Evolutionary conservation across 2,113 vertebrate species (phyloP).

Genomic region (Furnarius figulus): DNA sequence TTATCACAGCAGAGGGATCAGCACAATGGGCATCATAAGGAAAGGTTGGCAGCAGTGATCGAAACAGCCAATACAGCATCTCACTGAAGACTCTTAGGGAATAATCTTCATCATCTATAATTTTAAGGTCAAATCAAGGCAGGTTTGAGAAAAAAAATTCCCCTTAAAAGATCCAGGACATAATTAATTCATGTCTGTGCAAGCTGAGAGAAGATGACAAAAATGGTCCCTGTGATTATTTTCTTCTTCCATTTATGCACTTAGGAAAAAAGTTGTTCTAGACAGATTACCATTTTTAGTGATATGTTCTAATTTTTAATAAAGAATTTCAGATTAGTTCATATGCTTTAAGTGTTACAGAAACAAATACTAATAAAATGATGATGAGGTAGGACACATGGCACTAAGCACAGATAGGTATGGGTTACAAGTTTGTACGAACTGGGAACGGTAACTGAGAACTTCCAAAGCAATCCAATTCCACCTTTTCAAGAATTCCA

Average conservation of each 20-base stretch:
- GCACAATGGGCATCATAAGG: accelerated
- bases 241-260: not conserved
- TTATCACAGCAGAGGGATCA: not conserved
- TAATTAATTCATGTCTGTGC: not conserved
- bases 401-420: accelerated
- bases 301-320: not conserved
- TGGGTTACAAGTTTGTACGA: not conserved
- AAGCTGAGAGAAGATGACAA: not conserved
- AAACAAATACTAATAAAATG: not conserved
- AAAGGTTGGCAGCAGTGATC: not conserved
- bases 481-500: not conserved
- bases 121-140: not conserved
- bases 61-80: accelerated
- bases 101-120: not conserved
- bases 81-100: not conserved
- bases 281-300: not conserved
- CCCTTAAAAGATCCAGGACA: not conserved
- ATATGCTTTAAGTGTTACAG: not conserved
- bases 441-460: not conserved
- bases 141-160: not conserved
- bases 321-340: not conserved
- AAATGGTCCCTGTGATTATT: not conserved
- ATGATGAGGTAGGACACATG: not conserved
- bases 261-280: not conserved
- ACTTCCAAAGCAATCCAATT: not conserved